Percentiles rank a stretch among this genome's conserved stretches.
Conservation (phyloP, 2,888 invertebrate genomes). For the Sinodicranocentrus sp. region DNA sequence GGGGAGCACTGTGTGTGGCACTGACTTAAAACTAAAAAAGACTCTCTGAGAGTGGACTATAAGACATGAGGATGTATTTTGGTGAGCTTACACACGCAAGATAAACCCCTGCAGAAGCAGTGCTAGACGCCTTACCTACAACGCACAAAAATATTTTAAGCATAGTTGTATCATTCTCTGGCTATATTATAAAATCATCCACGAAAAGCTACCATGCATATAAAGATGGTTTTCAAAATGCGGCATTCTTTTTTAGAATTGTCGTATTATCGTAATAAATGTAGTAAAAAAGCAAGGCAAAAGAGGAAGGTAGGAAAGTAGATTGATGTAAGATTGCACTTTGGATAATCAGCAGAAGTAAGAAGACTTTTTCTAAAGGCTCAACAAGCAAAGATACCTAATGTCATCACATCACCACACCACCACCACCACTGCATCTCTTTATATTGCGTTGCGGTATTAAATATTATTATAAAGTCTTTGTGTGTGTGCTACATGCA, state of each 20-base stretch:
- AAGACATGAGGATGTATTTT: neutral
- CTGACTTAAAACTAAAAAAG: neutral
- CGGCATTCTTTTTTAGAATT: conserved; percentile 19
- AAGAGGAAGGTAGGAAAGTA: conserved; percentile 24
- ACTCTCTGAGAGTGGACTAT: too few relatives aligned
- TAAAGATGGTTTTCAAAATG: conserved; percentile 2
- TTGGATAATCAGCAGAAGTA: conserved; percentile 20
- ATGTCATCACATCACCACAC: neutral
- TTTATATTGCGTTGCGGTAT: neutral
- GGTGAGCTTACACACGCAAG: too few relatives aligned
- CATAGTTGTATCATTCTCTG: too few relatives aligned
- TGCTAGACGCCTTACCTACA: too few relatives aligned
- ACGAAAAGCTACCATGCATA: neutral
- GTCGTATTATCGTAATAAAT: conserved; percentile 30
- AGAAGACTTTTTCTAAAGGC: conserved; percentile 4
- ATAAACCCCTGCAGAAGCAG: too few relatives aligned
- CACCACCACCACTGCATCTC: neutral
- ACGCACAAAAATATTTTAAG: too few relatives aligned
- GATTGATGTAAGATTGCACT: conserved; percentile 36
- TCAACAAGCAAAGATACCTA: conserved; percentile 2
- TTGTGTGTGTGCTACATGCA: neutral
- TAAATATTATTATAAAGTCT: conserved; percentile 14
- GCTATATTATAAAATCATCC: neutral
- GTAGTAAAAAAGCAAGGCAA: conserved; percentile 15
- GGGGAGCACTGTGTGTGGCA: conserved; percentile 3